A percentile compares a stretch with the other conserved stretches of the same genome.
phyloP scores from a whole-genome alignment of 2,113 vertebrate species.

The Ailurus styani region DNA sequence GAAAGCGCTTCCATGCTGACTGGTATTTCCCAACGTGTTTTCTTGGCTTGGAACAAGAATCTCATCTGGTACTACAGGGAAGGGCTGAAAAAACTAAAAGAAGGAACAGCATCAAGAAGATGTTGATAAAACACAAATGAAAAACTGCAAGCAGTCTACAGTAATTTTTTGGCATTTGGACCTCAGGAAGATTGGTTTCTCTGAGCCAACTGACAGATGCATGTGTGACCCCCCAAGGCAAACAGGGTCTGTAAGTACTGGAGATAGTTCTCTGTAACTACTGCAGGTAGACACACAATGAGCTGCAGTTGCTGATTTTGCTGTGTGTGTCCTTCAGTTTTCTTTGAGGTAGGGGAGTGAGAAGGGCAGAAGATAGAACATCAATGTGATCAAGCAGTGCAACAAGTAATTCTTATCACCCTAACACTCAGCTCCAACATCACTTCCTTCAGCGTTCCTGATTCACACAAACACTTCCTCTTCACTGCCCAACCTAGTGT shows the following conservation, averaged over 20 bases:
- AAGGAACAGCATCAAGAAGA: conserved; percentile 31
- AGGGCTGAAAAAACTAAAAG: conserved; percentile 19
- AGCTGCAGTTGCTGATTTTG: neutral
- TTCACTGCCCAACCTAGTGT: too few relatives aligned
- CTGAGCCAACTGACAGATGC: neutral
- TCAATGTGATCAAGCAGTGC: neutral
- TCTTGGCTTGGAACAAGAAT: conserved; percentile 49
- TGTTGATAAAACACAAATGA: conserved; percentile 36
- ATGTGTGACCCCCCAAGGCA: neutral
- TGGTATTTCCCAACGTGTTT: conserved; percentile 57
- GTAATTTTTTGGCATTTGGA: neutral
- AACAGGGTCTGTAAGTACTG: neutral
- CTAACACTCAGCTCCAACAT: neutral
- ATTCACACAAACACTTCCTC: neutral
- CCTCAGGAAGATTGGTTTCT: neutral
- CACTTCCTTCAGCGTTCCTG: neutral
- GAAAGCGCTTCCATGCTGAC: neutral
- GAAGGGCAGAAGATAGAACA: neutral
- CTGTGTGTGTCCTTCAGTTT: neutral
- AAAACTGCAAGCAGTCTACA: conserved; percentile 9
- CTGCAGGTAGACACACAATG: neutral
- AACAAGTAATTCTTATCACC: neutral
- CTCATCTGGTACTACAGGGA: conserved; percentile 48
- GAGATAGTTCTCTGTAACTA: neutral
- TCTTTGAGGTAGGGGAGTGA: neutral